Base-by-base conservation (phyloP, 2,113 vertebrate species). In the Ancistrus triradiatus region DNA sequence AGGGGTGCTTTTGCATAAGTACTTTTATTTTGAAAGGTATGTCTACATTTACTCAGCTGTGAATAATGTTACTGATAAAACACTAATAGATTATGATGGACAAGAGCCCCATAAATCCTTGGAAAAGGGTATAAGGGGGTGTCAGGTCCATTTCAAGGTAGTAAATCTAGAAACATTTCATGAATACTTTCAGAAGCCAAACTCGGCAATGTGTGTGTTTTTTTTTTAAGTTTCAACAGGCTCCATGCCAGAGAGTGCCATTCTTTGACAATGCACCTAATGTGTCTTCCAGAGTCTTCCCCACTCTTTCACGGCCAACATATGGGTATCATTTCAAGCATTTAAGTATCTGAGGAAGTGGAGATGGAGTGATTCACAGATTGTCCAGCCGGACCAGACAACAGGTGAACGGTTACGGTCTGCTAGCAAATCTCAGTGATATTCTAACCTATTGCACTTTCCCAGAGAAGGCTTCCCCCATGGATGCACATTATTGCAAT, bases 361-460 rank as follows among this genome's bases (percentile, higher is more conserved):
- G 65, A 69, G 57, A 66, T 27, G 25, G 46, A 58, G 63, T 28
- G 3, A 38, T 48, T 59, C 57, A 64, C 35, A 55, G 65, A 73
- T 77, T 55, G 24, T 38, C 47, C 38, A 57, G 50, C 40, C 43
- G 67, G 59, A 69, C 66, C 79, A 84, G 81, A 83, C 79, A 75
- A 86, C 83, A 86, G 85, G 86, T 84, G 83, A 84, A 72, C 68
- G 49, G 81, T 78, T 84, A 73, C 75, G 77, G 78, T 85, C 77
- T 21, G 46, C 74, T 68, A 31, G 79, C 77, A 78, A 79, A 79
- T 83, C 82, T 80, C 75, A 78, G 74, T 84, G 84, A 85, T 88
- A 83, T 85, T 85, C 80, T 86, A 88, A 88, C 85, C 86, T 86
- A 78, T 80, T 86, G 82, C 83, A 80, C 83, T 85, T 87, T 87